phyloP scores from a whole-genome alignment of 2,888 invertebrate species.

The Celastrina argiolus region DNA sequence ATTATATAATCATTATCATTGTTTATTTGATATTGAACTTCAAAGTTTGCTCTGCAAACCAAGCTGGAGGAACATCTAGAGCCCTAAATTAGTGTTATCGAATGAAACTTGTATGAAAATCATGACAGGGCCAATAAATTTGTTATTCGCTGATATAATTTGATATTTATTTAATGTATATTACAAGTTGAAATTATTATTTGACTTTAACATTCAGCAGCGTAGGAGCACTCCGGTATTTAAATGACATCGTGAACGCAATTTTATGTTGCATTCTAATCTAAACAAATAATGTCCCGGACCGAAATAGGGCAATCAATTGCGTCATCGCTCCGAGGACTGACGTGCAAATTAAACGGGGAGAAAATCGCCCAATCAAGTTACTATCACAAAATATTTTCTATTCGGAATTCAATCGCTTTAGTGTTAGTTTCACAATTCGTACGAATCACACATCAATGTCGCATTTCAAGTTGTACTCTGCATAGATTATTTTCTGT shows the following conservation, averaged over 20 bases:
- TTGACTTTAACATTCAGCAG: too few relatives aligned
- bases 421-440: slow-evolving; percentile 1
- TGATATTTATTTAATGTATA: too few relatives aligned
- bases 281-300: slow-evolving; percentile 15
- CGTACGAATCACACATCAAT: background rate
- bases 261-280: background rate
- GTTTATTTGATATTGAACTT: too few relatives aligned
- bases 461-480: too few relatives aligned
- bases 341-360: slow-evolving; percentile 23
- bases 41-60: too few relatives aligned
- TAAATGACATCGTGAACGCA: background rate
- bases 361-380: slow-evolving; percentile 21
- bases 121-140: too few relatives aligned
- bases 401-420: slow-evolving; percentile 16
- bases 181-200: too few relatives aligned
- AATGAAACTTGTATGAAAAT: too few relatives aligned
- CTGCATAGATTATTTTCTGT: background rate
- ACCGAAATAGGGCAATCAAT: slow-evolving; percentile 20
- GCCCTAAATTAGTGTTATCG: too few relatives aligned
- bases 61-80: too few relatives aligned
- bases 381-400: slow-evolving; percentile 23
- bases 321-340: slow-evolving; percentile 6
- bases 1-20: too few relatives aligned
- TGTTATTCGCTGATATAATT: too few relatives aligned
- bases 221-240: background rate